Conservation (phyloP, 2,888 invertebrate species). For the Melinaea menophilus region DNA sequence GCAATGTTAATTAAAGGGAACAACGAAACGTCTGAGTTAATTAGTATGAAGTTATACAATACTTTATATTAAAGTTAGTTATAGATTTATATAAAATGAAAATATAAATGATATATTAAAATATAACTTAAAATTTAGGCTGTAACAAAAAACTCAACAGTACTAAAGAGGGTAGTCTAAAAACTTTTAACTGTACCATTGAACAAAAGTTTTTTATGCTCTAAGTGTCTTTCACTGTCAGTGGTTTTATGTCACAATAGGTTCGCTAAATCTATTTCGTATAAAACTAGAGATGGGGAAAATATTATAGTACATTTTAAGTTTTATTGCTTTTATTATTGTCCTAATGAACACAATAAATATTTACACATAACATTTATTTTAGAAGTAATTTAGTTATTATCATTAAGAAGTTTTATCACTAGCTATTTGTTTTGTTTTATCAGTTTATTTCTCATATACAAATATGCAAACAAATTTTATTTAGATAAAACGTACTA, state of each 20-base stretch:
- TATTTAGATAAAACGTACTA: too few relatives aligned
- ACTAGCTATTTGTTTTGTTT: too few relatives aligned
- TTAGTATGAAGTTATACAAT: slow-evolving; percentile 23
- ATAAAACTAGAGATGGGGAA: too few relatives aligned
- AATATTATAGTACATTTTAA: too few relatives aligned
- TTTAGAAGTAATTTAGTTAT: too few relatives aligned
- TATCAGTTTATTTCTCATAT: too few relatives aligned
- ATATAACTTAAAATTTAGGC: slow-evolving; percentile 3
- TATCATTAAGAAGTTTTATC: too few relatives aligned
- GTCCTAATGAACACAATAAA: too few relatives aligned
- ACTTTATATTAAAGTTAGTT: not conserved
- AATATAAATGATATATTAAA: slow-evolving; percentile 7
- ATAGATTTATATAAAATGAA: not conserved
- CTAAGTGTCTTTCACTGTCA: slow-evolving; percentile 41
- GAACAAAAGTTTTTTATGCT: slow-evolving; percentile 31
- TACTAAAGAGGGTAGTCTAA: slow-evolving; percentile 11
- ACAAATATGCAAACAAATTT: too few relatives aligned
- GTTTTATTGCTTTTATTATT: too few relatives aligned
- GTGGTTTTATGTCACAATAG: slow-evolving; percentile 23
- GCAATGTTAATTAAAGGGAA: slow-evolving; percentile 32
- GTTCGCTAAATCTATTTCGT: slow-evolving; percentile 7
- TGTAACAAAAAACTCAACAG: slow-evolving; percentile 12
- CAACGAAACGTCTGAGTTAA: slow-evolving; percentile 25
- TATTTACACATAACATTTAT: too few relatives aligned
- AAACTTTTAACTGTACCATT: slow-evolving; percentile 25